Conservation (phyloP, 1,140 invertebrate species). For the Pseudoatta argentina region DNA sequence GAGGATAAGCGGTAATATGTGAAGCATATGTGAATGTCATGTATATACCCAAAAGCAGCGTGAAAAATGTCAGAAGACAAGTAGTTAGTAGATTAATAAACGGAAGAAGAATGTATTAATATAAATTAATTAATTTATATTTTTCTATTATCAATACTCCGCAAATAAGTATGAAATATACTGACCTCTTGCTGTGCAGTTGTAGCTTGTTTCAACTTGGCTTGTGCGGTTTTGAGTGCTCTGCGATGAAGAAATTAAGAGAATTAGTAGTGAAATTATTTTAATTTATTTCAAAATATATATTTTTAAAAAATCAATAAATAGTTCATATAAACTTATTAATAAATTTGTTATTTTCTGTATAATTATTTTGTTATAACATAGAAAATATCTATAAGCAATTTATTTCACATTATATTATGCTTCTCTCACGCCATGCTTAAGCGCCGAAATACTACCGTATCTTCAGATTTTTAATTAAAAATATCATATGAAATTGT, state of each 20-base stretch:
- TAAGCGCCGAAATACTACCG: too few relatives aligned
- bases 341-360: not conserved
- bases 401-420: not conserved
- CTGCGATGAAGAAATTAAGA: conserved; percentile 86
- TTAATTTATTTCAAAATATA: not conserved
- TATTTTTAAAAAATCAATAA: not conserved
- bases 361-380: not conserved
- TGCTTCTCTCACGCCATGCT: not conserved
- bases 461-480: not conserved
- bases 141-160: not conserved
- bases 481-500: not conserved
- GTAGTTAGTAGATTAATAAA: conserved; percentile 75
- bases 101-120: conserved; percentile 22
- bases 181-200: conserved; percentile 92
- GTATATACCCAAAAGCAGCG: conserved; percentile 78
- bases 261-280: not conserved
- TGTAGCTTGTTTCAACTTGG: conserved; percentile 90
- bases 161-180: conserved; percentile 57
- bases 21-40: conserved; percentile 41
- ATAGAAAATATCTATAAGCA: not conserved
- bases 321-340: not conserved
- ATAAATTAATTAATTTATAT: conserved; percentile 34
- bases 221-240: conserved; percentile 95
- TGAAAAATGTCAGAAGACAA: conserved; percentile 76
- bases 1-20: conserved; percentile 52